Conservation (phyloP, 1,140 invertebrate species). For the Drosophila biarmipes region DNA sequence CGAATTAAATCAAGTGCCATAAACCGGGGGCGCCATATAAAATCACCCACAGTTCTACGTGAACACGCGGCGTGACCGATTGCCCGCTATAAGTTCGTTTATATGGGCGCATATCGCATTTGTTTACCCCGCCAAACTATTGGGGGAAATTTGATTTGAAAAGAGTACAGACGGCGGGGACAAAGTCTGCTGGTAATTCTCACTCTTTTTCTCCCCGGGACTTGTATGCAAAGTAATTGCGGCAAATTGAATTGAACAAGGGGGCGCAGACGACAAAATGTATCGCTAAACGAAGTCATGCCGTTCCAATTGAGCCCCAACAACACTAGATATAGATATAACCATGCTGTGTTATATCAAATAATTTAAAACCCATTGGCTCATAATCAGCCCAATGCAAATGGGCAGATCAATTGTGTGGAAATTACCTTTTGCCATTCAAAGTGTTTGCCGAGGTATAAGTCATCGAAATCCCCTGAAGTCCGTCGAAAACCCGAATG, state of each 20-base stretch:
- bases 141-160: conserved; percentile 63
- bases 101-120: conserved; percentile 28
- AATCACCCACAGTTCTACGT: conserved; percentile 22
- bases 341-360: conserved; percentile 2
- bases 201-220: conserved; percentile 13
- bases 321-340: conserved; percentile 20
- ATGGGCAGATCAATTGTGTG: conserved; percentile 33
- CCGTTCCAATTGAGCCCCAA: conserved; percentile 73
- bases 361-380: conserved; percentile 39
- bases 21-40: conserved; percentile 34
- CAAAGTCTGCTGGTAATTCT: conserved; percentile 16
- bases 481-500: not conserved
- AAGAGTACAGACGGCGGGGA: conserved; percentile 35
- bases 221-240: conserved; percentile 77
- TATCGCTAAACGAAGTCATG: conserved; percentile 82
- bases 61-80: conserved; percentile 3
- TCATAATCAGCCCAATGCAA: conserved; percentile 45
- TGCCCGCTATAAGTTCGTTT: conserved; percentile 4
- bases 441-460: conserved; percentile 36
- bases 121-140: conserved; percentile 67
- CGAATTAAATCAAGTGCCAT: conserved; percentile 39
- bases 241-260: conserved; percentile 76
- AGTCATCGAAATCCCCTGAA: not conserved
- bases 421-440: conserved; percentile 8
- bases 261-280: conserved; percentile 50